Evolutionary conservation across 1,140 invertebrate species (phyloP).

Genomic region (Dolichoris vasculosae): DNA sequence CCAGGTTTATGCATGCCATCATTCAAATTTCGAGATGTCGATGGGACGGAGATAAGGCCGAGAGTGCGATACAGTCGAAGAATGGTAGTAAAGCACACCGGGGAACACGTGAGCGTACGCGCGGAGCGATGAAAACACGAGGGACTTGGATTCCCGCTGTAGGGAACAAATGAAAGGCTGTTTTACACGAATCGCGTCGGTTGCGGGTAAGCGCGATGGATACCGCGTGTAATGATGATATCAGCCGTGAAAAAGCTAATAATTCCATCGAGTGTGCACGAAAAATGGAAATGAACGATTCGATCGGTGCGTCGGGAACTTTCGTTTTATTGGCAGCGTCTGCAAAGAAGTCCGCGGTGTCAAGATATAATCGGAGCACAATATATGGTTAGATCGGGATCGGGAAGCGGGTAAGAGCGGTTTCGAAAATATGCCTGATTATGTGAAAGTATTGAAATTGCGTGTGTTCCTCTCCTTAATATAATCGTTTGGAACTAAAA

Average conservation of each 20-base stretch:
- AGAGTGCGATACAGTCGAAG: background rate
- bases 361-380: background rate
- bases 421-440: slow-evolving; percentile 5
- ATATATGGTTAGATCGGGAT: slow-evolving; percentile 11
- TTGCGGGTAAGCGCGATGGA: background rate
- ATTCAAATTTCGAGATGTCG: slow-evolving; percentile 45
- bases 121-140: background rate
- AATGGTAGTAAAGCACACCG: background rate
- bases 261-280: slow-evolving; percentile 4
- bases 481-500: background rate
- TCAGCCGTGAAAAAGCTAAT: slow-evolving; percentile 38
- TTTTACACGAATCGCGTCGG: slow-evolving; percentile 11
- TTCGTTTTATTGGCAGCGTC: background rate
- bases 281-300: slow-evolving; percentile 25
- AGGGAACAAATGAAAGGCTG: slow-evolving; percentile 44
- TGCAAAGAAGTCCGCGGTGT: background rate
- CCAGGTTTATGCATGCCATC: slow-evolving; percentile 24
- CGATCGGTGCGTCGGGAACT: background rate
- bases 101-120: background rate
- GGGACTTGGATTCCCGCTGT: slow-evolving; percentile 11
- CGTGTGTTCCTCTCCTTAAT: background rate
- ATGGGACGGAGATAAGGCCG: slow-evolving; percentile 15
- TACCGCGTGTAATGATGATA: slow-evolving; percentile 21
- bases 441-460: background rate
- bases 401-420: background rate